A percentile compares a stretch with the other conserved stretches of the same genome.
Conservation (phyloP, 1,140 invertebrate species). For the Matsumurasca onukii region DNA sequence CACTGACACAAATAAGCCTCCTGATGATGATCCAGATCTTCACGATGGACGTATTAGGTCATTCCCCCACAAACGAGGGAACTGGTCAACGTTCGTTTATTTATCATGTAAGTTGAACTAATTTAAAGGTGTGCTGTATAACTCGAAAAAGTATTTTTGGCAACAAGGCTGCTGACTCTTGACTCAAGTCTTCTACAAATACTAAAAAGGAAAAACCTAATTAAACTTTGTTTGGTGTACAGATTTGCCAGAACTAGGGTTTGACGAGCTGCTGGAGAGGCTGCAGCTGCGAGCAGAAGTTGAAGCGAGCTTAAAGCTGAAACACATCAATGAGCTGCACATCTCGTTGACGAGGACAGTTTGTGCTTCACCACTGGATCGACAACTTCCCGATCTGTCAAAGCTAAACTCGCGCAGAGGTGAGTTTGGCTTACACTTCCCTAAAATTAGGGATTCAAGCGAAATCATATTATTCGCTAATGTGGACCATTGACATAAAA, state of each 20-base stretch:
- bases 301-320: conserved; percentile 39
- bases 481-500: too few species aligned
- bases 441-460: too few species aligned
- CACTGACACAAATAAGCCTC: conserved; percentile 22
- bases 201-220: neutral
- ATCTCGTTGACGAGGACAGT: conserved; percentile 64
- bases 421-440: too few species aligned
- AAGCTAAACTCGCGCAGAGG: conserved; percentile 43
- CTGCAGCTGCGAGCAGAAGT: neutral
- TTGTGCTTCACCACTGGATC: conserved; percentile 69
- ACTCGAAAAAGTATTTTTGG: neutral
- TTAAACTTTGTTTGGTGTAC: neutral
- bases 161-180: neutral
- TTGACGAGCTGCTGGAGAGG: neutral
- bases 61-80: conserved; percentile 76
- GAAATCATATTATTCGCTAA: too few species aligned
- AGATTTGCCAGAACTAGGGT: neutral
- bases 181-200: neutral
- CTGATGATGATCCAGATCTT: conserved; percentile 56
- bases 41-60: conserved; percentile 65
- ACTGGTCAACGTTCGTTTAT: conserved; percentile 76
- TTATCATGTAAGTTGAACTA: conserved; percentile 52
- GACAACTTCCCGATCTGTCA: conserved; percentile 52
- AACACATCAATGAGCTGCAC: conserved; percentile 55
- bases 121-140: neutral